Conservation (phyloP, 1,140 invertebrate genomes). For the Musca domestica region DNA sequence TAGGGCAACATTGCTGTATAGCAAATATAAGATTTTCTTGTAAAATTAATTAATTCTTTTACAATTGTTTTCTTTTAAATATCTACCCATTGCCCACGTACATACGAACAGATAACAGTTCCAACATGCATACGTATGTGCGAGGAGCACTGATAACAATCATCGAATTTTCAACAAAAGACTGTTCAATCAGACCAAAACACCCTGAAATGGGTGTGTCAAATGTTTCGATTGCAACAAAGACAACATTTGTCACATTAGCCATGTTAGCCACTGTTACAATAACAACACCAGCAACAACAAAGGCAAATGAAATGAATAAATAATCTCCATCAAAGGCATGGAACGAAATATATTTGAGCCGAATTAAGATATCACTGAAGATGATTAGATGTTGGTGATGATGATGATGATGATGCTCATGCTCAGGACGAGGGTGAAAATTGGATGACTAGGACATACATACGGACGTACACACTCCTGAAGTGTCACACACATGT, state of each 20-base stretch:
- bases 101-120: no score
- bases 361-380: constrained; percentile 11
- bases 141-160: no score
- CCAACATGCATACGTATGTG: no score
- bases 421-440: not conserved
- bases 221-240: constrained; percentile 1
- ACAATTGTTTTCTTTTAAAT: no score
- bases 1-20: no score
- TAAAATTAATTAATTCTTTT: no score
- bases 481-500: not conserved
- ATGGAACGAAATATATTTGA: not conserved
- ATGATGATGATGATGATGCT: not conserved
- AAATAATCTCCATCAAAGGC: not conserved
- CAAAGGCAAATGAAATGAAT: not conserved
- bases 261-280: not conserved
- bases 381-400: not conserved
- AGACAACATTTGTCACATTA: constrained; percentile 18
- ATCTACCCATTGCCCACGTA: no score
- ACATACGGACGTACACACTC: no score
- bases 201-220: not conserved
- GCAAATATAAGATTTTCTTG: no score
- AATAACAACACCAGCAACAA: not conserved
- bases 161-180: no score
- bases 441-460: no score
- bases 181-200: no score